Conservation (phyloP, 2,797 vertebrate species). For the Centropyge bicolor region DNA sequence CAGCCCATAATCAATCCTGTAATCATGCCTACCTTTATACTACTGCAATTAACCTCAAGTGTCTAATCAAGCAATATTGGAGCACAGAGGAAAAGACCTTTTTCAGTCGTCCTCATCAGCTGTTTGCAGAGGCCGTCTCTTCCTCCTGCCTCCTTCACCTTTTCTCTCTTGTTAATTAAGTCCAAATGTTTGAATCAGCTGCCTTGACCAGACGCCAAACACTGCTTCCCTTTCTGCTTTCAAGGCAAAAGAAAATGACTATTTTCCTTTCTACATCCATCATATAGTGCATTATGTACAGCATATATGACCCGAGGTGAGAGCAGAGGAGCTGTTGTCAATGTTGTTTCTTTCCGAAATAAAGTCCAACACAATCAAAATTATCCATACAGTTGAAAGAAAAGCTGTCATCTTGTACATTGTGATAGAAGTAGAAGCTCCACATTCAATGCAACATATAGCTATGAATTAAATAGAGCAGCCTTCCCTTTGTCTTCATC, state of each 20-base stretch:
- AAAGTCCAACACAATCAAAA: neutral
- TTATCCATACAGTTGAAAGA: neutral
- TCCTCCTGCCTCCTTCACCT: constrained; percentile 38
- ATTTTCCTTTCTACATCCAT: constrained; percentile 15
- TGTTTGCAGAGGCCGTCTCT: constrained; percentile 21
- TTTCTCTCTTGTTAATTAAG: constrained; percentile 55
- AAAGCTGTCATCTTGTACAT: neutral
- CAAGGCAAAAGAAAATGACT: constrained; percentile 26
- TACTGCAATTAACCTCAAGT: constrained; percentile 60
- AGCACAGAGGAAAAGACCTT: constrained; percentile 42
- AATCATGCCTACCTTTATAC: constrained; percentile 59
- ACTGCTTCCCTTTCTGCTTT: constrained; percentile 18
- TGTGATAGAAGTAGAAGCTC: neutral
- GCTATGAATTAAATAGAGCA: neutral
- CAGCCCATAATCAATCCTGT: constrained; percentile 53
- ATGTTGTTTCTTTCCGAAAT: neutral
- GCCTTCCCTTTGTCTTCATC: neutral
- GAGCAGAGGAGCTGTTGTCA: neutral
- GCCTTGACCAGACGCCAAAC: constrained; percentile 22
- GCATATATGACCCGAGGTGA: constrained; percentile 3
- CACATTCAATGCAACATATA: neutral
- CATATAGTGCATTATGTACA: constrained; percentile 2
- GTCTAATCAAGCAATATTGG: constrained; percentile 59
- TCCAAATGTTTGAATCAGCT: constrained; percentile 62
- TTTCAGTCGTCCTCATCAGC: constrained; percentile 43